phyloP scores from a whole-genome alignment of 2,888 invertebrate species.

The Lutraria lutraria region DNA sequence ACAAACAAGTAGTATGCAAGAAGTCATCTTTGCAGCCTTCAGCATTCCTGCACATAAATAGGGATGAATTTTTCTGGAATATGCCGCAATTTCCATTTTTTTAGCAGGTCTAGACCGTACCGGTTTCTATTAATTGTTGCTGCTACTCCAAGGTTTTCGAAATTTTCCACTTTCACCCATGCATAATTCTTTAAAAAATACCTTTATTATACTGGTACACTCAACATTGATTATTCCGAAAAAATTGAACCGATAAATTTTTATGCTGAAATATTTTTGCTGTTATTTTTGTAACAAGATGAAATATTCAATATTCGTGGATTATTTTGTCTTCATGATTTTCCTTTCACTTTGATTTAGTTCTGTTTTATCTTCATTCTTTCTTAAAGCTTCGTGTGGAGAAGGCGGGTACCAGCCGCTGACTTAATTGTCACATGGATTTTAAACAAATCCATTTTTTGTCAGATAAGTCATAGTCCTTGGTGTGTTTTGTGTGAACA shows the following conservation, averaged over 20 bases:
- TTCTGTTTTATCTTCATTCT: conserved; percentile 21
- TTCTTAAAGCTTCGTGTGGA: background rate
- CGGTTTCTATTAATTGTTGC: no score
- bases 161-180: no score
- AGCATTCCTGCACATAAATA: background rate
- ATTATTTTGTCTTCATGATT: conserved; percentile 29
- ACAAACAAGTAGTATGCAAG: background rate
- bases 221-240: background rate
- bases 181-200: no score
- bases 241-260: background rate
- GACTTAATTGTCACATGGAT: conserved; percentile 41
- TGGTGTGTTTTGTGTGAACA: conserved; percentile 36
- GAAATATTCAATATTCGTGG: background rate
- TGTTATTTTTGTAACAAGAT: background rate
- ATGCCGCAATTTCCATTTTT: no score
- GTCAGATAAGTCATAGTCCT: conserved; percentile 26
- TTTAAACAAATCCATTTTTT: conserved; percentile 49
- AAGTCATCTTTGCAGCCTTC: background rate
- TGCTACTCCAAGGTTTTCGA: no score
- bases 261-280: background rate
- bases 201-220: no score
- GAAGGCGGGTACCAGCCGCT: conserved; percentile 15
- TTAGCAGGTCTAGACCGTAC: no score
- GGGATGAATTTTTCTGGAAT: no score
- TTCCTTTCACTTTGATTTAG: background rate